phyloP scores from a whole-genome alignment of 2,113 vertebrate genomes.

The Agapornis roseicollis region DNA sequence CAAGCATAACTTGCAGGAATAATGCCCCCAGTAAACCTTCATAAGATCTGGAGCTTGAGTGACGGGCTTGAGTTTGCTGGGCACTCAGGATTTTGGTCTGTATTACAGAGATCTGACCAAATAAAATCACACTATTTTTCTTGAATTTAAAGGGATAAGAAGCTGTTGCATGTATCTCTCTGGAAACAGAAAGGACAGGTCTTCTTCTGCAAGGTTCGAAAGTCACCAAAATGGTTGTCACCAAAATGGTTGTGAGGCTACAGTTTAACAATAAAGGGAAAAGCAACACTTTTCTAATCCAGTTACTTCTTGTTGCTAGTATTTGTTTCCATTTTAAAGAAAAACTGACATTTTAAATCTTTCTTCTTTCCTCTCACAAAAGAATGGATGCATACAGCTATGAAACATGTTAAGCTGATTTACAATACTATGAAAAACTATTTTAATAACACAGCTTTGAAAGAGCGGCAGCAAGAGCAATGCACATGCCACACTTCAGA shows the following conservation, averaged over 20 bases:
- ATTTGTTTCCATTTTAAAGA: background rate
- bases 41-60: fast-evolving
- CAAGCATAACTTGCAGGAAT: background rate
- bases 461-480: background rate
- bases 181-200: background rate
- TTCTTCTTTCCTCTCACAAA: background rate
- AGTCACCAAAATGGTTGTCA: fast-evolving
- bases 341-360: background rate
- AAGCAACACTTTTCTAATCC: background rate
- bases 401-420: background rate
- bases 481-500: background rate
- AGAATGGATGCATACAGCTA: background rate
- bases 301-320: background rate
- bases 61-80: background rate
- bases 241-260: fast-evolving
- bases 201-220: background rate
- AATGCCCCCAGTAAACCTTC: background rate
- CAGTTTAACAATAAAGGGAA: background rate
- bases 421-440: background rate
- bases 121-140: background rate
- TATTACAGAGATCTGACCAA: background rate
- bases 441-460: background rate
- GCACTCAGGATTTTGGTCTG: background rate
- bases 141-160: background rate
- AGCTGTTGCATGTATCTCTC: background rate